Conservation (phyloP, 2,113 vertebrate genomes). For the Laticauda laticaudata region DNA sequence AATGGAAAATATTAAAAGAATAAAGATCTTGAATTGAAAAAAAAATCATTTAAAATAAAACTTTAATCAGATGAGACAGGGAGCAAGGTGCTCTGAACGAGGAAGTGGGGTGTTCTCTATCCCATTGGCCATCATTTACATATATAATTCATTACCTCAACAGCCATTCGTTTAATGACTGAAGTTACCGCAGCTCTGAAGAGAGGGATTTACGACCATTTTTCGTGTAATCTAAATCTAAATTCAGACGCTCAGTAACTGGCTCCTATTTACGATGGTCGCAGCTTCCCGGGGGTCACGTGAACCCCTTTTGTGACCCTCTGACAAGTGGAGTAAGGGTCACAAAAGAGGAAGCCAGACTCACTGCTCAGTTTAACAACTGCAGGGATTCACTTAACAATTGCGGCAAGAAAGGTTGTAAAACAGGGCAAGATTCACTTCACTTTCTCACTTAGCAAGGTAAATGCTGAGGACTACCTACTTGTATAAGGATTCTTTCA, state of each 20-base stretch:
- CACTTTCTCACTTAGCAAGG: background rate
- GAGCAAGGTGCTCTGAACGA: background rate
- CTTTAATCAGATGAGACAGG: background rate
- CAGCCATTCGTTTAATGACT: background rate
- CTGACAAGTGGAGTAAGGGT: background rate
- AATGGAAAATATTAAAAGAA: background rate
- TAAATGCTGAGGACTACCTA: background rate
- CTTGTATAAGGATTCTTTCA: too few species aligned
- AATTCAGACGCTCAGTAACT: too few species aligned
- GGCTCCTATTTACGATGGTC: background rate
- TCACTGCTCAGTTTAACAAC: background rate
- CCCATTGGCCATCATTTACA: background rate
- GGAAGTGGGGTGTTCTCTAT: background rate
- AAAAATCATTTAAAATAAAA: background rate
- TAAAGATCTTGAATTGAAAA: background rate
- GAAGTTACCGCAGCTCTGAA: background rate
- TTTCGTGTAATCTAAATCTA: background rate
- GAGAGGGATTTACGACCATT: background rate
- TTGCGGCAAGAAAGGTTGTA: background rate
- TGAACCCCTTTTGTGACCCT: background rate
- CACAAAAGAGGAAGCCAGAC: background rate
- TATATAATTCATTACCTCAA: background rate
- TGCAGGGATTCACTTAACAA: background rate
- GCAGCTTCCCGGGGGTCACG: background rate
- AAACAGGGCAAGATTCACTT: background rate